Percentiles rank a stretch among this genome's conserved stretches.
phyloP scores from a whole-genome alignment of 1,140 invertebrate species.

The Aphelenchoides avenae region DNA sequence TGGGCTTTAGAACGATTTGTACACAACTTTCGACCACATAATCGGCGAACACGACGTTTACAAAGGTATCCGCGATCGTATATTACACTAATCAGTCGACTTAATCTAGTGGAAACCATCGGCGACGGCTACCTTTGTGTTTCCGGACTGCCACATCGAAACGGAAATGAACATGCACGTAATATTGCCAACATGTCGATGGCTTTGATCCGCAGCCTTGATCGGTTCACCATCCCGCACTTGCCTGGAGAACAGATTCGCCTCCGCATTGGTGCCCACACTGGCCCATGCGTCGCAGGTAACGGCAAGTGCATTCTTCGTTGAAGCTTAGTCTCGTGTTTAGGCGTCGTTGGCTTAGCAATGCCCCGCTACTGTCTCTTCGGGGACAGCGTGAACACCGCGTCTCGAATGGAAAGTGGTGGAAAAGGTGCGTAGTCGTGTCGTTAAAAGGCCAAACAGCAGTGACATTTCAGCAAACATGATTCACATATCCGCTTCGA shows the following conservation, averaged over 20 bases:
- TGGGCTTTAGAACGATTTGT: conserved; percentile 90
- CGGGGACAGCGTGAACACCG: conserved; percentile 78
- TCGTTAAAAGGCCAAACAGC: conserved; percentile 57
- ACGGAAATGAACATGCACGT: conserved; percentile 81
- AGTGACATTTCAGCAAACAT: conserved; percentile 41
- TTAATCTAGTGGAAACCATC: conserved; percentile 77
- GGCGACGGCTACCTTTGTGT: conserved; percentile 46
- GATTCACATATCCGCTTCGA: conserved; percentile 50
- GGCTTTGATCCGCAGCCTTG: conserved; percentile 19
- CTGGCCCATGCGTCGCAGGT: conserved; percentile 72
- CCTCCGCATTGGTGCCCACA: conserved; percentile 70
- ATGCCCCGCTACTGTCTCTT: conserved; percentile 79
- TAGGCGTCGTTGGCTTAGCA: conserved; percentile 66
- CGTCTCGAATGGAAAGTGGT: conserved; percentile 76
- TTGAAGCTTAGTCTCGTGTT: conserved; percentile 71
- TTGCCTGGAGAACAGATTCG: conserved; percentile 82
- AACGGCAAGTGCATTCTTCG: background rate
- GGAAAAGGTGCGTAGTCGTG: conserved; percentile 60
- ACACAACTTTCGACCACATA: conserved; percentile 86
- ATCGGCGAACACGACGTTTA: conserved; percentile 91
- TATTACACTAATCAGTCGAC: too few species aligned
- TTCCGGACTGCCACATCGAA: conserved; percentile 79
- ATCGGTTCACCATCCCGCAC: conserved; percentile 79
- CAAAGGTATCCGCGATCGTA: too few species aligned
- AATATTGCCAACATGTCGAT: conserved; percentile 68